Evolutionary conservation across 92 coral and sea anemone species (phyloP), one percentile per base, ranked within the genome.

Genomic region (Ricordea florida): DNA sequence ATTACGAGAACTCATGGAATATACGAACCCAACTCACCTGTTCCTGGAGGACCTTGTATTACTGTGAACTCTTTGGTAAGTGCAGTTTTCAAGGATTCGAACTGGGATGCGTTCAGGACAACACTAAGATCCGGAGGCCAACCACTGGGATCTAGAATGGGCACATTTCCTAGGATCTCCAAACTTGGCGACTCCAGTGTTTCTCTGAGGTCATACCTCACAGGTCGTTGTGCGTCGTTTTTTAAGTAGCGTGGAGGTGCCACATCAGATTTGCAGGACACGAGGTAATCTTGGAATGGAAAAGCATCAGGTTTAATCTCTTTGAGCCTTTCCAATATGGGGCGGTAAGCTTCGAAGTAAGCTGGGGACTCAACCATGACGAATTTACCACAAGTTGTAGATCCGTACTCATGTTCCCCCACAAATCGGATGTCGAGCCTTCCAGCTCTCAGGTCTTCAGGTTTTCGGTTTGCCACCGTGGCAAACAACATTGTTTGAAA

Each of bases 31-130:
- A 24, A 17, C 62, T 31, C 69, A 68, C 97, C 97, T 47, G 98
- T 93, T 21, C 98, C 98, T 1, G 98, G 98, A 26, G 98, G 98
- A 23, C 98, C 98, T 72, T 93, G 98, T 27, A 93, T 93, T 30
- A 93, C 89, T 20, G 84, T 85, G 49, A 93, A 93, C 65, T 93
- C 98, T 47, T 90, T 87, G 14, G 98, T 90, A 46, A 93, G 78
- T 17, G 98, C 98, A 33, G 86, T 77, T 52, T 87, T 69, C 18
- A 90, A 59, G 6, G 98, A 88, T 62, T 87, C 74, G 49, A 86
- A 72, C 42, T 93, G 98, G 18, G 98, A 93, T 1, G 51, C 68
- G 82, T 93, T 87, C 55, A 90, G 66, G 33, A 34, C 56, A 43
- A 79, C 82, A 6, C 87, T 74, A 5, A 77, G 80, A 24, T 55